Evolutionary conservation across 2,888 invertebrate genomes (phyloP), one percentile per base, ranked within the genome.

Genomic region (Drosophila paramelanica): DNA sequence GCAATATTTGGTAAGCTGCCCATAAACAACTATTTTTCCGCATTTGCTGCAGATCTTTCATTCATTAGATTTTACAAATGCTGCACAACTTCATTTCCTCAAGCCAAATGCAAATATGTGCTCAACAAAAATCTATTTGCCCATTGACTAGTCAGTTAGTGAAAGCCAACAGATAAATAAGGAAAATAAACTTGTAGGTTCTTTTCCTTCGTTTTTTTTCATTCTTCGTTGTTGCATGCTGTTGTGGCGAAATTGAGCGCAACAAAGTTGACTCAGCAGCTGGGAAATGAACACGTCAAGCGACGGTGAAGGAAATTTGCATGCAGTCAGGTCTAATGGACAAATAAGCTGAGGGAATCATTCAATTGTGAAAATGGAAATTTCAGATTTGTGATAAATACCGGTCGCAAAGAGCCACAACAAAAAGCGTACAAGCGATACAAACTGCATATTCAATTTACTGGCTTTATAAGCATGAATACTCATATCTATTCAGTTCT

Each of bases 281-380:
- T 49, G 62, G 33, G 53, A 76, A 80, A 76, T 73, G 71, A 67
- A 73, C 61, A 70, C 17, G 45, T 20, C 58, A 46, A 41, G 20
- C 5, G 46, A 46, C 27, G 41, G n/a, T 20, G 49, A 53, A 42
- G 38, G 33, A 56, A 70, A 77, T 79, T 69, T 78, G 71, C 78
- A 77, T 83, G 64, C 56, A 72, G 68, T 58, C 67, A 78, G 43
- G 51, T 81, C 67, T 78, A 83, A 84, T 83, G 81, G 68, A 67
- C 71, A 81, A 71, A 83, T 69, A 72, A 70, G 67, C 52, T 49
- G 51, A 46, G 55, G 53, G 56, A 77, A 61, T 73, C 82, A 77
- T 72, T 82, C 75, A 62, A 75, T 77, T 82, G 79, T 73, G 69
- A 67, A 82, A 82, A 85, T 85, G 60, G 64, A 81, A 82, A 75